These are phyloP conservation scores for Mastomys coucha DNA, from an alignment of 2,113 vertebrate species.

Conservation along the genomic window DNA sequence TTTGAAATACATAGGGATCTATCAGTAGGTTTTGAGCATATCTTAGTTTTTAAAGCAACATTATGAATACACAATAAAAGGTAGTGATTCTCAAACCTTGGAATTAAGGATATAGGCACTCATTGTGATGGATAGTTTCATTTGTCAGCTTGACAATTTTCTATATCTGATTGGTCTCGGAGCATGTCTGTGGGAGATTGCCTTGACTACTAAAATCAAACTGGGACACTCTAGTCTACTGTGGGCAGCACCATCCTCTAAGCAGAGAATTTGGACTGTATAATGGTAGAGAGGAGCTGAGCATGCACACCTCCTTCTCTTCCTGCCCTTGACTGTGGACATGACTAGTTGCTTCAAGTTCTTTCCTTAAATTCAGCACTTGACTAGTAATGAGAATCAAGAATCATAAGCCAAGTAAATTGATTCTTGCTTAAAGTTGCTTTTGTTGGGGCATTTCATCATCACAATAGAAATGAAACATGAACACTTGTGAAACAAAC, in stretches of 20 bases:
- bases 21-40: neutral
- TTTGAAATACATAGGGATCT: neutral
- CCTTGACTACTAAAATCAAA: neutral
- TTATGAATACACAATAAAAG: neutral
- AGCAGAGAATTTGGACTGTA: neutral
- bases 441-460: neutral
- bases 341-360: neutral
- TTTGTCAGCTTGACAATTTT: neutral
- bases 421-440: neutral
- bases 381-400: neutral
- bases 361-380: neutral
- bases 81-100: neutral
- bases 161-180: neutral
- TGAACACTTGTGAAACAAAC: neutral
- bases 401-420: neutral
- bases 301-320: too few relatives aligned
- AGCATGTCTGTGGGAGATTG: neutral
- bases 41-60: constrained; percentile 23
- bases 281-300: neutral
- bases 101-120: constrained; percentile 4
- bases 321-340: neutral
- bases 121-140: neutral
- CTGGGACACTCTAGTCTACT: neutral
- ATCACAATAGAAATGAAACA: neutral
- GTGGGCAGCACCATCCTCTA: neutral